Conservation (phyloP, 2,888 invertebrate species). For the Ptychoptera contaminata region DNA sequence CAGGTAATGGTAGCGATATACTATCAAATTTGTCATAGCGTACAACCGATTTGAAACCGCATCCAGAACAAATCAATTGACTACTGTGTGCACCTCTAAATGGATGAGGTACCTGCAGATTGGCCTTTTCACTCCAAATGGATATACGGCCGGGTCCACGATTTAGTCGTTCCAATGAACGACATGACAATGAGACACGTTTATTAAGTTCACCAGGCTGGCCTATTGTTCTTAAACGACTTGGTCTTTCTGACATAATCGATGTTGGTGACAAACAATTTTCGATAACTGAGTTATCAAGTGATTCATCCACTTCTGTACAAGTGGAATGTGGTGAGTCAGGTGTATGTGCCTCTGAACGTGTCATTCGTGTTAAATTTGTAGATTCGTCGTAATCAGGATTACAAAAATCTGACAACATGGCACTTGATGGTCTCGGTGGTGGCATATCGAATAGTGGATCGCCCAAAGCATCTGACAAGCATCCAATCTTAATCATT, state of each 20-base stretch:
- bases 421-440: constrained; percentile 38
- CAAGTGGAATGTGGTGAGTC: constrained; percentile 30
- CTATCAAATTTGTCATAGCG: constrained; percentile 86
- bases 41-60: constrained; percentile 62
- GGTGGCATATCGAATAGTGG: constrained; percentile 33
- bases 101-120: constrained; percentile 41
- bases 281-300: constrained; percentile 9
- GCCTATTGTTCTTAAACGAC: constrained; percentile 22
- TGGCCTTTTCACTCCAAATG: constrained; percentile 32
- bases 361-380: constrained; percentile 25
- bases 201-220: constrained; percentile 17
- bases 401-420: constrained; percentile 28
- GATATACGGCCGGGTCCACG: constrained; percentile 30
- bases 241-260: constrained; percentile 16
- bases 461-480: constrained; percentile 56
- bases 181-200: constrained; percentile 31
- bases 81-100: constrained; percentile 62
- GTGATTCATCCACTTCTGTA: constrained; percentile 20
- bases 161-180: constrained; percentile 33
- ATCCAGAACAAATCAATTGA: constrained; percentile 57
- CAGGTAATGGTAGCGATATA: constrained; percentile 63
- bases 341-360: constrained; percentile 29
- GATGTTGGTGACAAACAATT: constrained; percentile 18
- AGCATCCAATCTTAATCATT: constrained; percentile 42
- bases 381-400: constrained; percentile 29